Evolutionary conservation across 2,113 vertebrate species (phyloP), one percentile per base, ranked within the genome.

Genomic region (Centropristis striata): DNA sequence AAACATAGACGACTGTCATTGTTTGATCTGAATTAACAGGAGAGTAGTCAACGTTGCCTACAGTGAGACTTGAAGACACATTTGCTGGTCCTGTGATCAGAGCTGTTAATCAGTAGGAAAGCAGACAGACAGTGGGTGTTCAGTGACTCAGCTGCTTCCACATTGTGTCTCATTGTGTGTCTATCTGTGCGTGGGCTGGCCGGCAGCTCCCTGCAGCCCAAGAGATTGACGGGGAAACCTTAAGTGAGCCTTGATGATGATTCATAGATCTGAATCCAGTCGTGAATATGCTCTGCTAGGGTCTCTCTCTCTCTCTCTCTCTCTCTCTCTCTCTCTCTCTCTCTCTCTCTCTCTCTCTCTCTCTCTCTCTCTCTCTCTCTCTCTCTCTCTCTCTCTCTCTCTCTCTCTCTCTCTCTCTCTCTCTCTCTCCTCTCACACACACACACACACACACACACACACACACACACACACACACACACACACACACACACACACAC

Each of bases 51-150:
- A 14, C 61, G 23, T 61, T 11, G 15, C 44, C 53, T 15, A 14
- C 21, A 49, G 68, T 44, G 50, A 61, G 16, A 63, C 72, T 66
- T 60, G 37, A 53, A 61, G 67, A 63, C 0, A 18, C 28, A 39
- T 73, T 44, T 64, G 25, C 32, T 63, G 50, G 41, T 67, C 55
- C 58, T 75, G 46, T 78, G 63, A 80, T 82, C 83, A 70, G 70
- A 67, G 73, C 51, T 36, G 37, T 81, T 81, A 75, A 85, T 78
- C 86, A 84, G 57, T 25, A 42, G 42, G 21, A 55, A 76, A 73
- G 66, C 76, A 80, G 81, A 80, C 75, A 89, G 82, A 78, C 65
- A 12, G 88, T 90, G 82, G 68, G 82, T 23, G 84, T 83, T 5
- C 8, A 8, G 74, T 86, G 84, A 88, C 79, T 88, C 77, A 91